phyloP scores from a whole-genome alignment of 2,113 vertebrate species.

The Motacilla tschutschensis region DNA sequence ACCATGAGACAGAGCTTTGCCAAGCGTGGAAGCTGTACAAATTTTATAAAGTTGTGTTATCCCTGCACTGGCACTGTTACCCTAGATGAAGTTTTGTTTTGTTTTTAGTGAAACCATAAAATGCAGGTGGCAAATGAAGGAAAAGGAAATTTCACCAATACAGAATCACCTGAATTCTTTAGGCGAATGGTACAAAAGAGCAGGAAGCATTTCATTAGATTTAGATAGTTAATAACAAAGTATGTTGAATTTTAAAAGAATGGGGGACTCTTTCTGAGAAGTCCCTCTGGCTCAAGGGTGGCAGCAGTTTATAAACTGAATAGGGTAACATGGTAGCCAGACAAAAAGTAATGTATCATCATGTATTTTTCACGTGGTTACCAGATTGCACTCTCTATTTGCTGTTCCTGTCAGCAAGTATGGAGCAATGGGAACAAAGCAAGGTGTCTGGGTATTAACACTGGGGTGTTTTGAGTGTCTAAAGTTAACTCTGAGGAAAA shows the following conservation, averaged over 20 bases:
- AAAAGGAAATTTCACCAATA: not conserved
- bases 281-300: not conserved
- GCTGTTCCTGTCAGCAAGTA: not conserved
- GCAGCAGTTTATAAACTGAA: not conserved
- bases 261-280: not conserved
- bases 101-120: not conserved
- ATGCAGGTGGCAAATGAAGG: not conserved
- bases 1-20: not conserved
- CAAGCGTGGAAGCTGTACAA: not conserved
- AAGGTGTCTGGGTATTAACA: not conserved
- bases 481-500: not conserved
- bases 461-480: not conserved
- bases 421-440: not conserved
- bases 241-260: not conserved
- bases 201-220: not conserved
- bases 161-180: not conserved
- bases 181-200: not conserved
- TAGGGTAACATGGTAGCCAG: not conserved
- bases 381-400: not conserved
- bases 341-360: accelerated
- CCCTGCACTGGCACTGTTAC: not conserved
- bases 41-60: not conserved
- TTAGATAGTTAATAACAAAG: not conserved
- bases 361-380: not conserved
- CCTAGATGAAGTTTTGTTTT: not conserved